These are phyloP conservation scores for Ips nitidus DNA, from an alignment of 1,140 invertebrate genomes.

Conservation along the genomic window DNA sequence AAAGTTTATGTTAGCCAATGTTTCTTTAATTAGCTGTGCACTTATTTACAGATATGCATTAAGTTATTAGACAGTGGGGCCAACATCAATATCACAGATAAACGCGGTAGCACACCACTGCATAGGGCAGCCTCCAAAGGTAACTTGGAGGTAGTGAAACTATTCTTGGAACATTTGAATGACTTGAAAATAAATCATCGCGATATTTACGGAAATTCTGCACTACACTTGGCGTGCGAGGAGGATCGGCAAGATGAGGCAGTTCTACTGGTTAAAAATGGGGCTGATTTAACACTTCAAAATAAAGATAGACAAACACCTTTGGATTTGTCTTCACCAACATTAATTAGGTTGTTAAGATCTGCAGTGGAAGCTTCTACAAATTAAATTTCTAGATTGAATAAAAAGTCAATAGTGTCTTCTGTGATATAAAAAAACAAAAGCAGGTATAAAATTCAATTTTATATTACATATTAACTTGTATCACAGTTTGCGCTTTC, in stretches of 20 bases:
- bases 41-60: slow-evolving; percentile 59
- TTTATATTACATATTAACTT: too few relatives aligned
- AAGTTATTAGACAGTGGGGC: slow-evolving; percentile 71
- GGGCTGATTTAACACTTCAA: slow-evolving; percentile 61
- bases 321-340: slow-evolving; percentile 63
- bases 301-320: slow-evolving; percentile 76
- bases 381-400: too few relatives aligned
- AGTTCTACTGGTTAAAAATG: slow-evolving; percentile 66
- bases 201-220: slow-evolving; percentile 70
- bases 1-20: slow-evolving; percentile 33
- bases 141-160: slow-evolving; percentile 67
- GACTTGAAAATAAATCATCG: slow-evolving; percentile 56
- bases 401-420: too few relatives aligned
- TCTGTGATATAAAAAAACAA: too few relatives aligned
- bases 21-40: slow-evolving; percentile 4
- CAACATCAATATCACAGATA: slow-evolving; percentile 74
- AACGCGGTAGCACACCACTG: slow-evolving; percentile 75
- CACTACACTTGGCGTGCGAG: slow-evolving; percentile 83
- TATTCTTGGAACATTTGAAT: slow-evolving; percentile 62
- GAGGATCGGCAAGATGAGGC: slow-evolving; percentile 74
- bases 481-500: too few relatives aligned
- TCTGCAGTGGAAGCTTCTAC: background rate
- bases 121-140: slow-evolving; percentile 85
- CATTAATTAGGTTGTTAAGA: slow-evolving; percentile 37
- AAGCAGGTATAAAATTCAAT: too few relatives aligned